A percentile compares a stretch with the other conserved stretches of the same genome.
Evolutionary conservation across 2,888 invertebrate genomes (phyloP).

Genomic region (Nesidiocoris tenuis): DNA sequence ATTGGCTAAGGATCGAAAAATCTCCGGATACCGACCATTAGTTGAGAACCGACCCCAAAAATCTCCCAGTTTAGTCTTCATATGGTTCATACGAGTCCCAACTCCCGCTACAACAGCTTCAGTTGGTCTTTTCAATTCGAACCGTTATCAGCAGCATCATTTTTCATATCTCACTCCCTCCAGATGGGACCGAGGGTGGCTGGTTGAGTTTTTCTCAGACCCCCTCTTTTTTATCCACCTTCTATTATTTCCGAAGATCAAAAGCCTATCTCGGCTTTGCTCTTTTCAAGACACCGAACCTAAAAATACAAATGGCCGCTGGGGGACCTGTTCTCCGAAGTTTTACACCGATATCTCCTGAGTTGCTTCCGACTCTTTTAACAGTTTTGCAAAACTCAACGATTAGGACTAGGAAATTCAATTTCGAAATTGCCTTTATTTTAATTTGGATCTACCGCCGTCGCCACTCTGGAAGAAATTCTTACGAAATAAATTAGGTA

Average conservation of each 20-base stretch:
- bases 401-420: too few relatives aligned
- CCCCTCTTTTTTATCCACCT: not conserved
- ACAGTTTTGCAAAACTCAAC: too few relatives aligned
- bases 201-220: conserved; percentile 12
- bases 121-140: conserved; percentile 13
- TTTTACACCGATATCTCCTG: not conserved
- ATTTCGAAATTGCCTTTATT: too few relatives aligned
- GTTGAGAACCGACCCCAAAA: not conserved
- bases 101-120: conserved; percentile 1
- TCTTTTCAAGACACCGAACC: too few relatives aligned
- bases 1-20: not conserved
- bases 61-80: not conserved
- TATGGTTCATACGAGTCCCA: not conserved
- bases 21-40: not conserved
- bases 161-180: conserved; percentile 28
- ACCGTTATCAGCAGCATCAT: conserved; percentile 27
- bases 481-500: too few relatives aligned
- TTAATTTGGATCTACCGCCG: too few relatives aligned
- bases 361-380: too few relatives aligned
- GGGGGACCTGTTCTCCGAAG: not conserved
- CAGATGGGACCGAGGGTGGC: conserved; percentile 12
- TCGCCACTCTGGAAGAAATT: too few relatives aligned
- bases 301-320: not conserved
- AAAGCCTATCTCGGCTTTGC: too few relatives aligned
- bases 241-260: not conserved